phyloP scores from a whole-genome alignment of 2,797 vertebrate genomes.

The Myotis myotis region DNA sequence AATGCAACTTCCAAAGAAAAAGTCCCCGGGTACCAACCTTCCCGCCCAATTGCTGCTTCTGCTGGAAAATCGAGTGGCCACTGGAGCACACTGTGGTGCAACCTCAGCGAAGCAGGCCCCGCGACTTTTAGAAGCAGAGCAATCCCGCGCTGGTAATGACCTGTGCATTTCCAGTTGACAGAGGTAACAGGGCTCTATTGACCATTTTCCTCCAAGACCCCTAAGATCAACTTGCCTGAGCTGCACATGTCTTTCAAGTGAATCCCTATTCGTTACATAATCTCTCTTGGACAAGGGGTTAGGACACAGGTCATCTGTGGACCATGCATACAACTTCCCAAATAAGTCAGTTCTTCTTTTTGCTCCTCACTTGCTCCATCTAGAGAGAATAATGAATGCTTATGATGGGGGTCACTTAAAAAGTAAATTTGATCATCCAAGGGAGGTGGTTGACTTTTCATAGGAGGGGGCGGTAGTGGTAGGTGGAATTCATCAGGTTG shows the following conservation, averaged over 20 bases:
- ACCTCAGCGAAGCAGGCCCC: not conserved
- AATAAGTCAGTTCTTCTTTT: not conserved
- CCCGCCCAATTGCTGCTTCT: not conserved
- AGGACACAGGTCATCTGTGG: not conserved
- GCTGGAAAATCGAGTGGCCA: not conserved
- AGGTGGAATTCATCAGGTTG: not conserved
- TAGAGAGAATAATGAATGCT: not conserved
- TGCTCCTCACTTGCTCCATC: not conserved
- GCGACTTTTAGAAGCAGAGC: not conserved
- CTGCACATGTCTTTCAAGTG: conserved; percentile 2
- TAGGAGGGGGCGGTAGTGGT: rapidly evolving
- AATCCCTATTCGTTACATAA: not conserved
- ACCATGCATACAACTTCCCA: not conserved
- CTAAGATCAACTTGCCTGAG: conserved; percentile 12
- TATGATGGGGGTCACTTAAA: not conserved
- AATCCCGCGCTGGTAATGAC: conserved; percentile 4
- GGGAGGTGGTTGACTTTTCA: not conserved
- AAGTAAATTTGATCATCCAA: not conserved
- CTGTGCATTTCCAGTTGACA: conserved; percentile 25
- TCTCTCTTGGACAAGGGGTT: not conserved
- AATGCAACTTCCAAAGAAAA: not conserved
- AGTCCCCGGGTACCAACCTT: not conserved
- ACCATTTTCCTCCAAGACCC: conserved; percentile 34
- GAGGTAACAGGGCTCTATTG: conserved; percentile 54
- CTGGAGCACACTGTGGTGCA: not conserved